Evolutionary conservation across 2,888 invertebrate species (phyloP), one percentile per base, ranked within the genome.

Genomic region (Dryococelus australis): DNA sequence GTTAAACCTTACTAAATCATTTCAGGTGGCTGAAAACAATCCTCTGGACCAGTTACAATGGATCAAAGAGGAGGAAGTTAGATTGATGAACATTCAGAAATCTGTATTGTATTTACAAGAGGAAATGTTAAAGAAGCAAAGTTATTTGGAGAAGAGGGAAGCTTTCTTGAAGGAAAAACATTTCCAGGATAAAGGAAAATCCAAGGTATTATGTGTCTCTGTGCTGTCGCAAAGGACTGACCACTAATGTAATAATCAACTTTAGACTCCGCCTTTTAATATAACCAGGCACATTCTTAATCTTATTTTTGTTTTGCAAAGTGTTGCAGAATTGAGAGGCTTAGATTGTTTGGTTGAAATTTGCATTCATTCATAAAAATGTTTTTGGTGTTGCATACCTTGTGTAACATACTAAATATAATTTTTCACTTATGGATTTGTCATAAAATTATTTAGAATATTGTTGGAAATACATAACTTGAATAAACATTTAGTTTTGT

Each of bases 171-270:
- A 90, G 86, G 89, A 90, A 65, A 90, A 89, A 87, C 79, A 89
- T 10, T 87, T 85, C 86, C 79, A 86, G 35, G 90, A 90, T 84
- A 90, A 90, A 27, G 86, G 35, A 47, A 89, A 87, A 85, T 87
- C 88, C 80, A 88, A 88, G 88, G 89, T 89, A 65, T 53, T 94
- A 91, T 65, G 6, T 65, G 65, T 65, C 16, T 16, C n/a, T 65
- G 1, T 65, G 20, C 20, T 24, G n/a, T 65, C n/a, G n/a, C 8
- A 65, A 65, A 12, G 51, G 20, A 65, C 94, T 91, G 91, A 94
- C 87, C 92, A 92, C 85, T 92, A 91, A 89, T 88, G 92, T 26
- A n/a, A 9, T 47, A 47, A 47, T 13, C 16, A 5, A 13, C 8
- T 47, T 47, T 47, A 16, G 10, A 47, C 16, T 47, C 47, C 8